Percentiles rank a stretch among this genome's conserved stretches.
Conservation (phyloP, 1,140 invertebrate species). For the Drosophila santomea region DNA sequence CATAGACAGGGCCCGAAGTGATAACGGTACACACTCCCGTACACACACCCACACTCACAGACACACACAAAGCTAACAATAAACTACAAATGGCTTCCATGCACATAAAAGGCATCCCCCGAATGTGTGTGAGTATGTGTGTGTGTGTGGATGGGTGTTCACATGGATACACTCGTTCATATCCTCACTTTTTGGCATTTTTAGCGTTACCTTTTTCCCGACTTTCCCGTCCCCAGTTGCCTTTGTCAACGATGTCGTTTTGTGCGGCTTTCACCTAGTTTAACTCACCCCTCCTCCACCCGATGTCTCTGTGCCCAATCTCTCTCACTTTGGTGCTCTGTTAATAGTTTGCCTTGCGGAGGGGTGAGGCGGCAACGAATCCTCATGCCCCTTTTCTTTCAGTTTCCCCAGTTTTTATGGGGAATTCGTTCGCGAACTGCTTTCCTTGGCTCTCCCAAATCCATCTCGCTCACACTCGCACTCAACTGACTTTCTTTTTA, state of each 20-base stretch:
- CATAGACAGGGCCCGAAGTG: constrained; percentile 41
- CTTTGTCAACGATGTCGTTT: constrained; percentile 60
- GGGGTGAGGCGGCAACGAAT: background rate
- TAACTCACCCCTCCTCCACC: constrained; percentile 6
- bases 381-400: background rate
- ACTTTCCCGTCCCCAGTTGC: constrained; percentile 23
- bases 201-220: constrained; percentile 55
- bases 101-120: constrained; percentile 64
- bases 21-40: constrained; percentile 44
- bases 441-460: constrained; percentile 13
- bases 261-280: constrained; percentile 71
- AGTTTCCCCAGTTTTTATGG: constrained; percentile 40
- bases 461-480: constrained; percentile 2
- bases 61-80: constrained; percentile 36
- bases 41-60: constrained; percentile 5
- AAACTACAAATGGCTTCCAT: constrained; percentile 68
- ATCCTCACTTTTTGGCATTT: constrained; percentile 66
- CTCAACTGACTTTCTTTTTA: constrained; percentile 44
- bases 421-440: constrained; percentile 33
- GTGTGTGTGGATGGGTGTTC: constrained; percentile 6
- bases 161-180: constrained; percentile 33
- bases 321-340: constrained; percentile 31
- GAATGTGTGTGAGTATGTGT: constrained; percentile 13
- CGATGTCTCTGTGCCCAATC: background rate
- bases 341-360: constrained; percentile 46